Conservation (phyloP, 2,797 vertebrate genomes). For the Oophaga sylvatica region DNA sequence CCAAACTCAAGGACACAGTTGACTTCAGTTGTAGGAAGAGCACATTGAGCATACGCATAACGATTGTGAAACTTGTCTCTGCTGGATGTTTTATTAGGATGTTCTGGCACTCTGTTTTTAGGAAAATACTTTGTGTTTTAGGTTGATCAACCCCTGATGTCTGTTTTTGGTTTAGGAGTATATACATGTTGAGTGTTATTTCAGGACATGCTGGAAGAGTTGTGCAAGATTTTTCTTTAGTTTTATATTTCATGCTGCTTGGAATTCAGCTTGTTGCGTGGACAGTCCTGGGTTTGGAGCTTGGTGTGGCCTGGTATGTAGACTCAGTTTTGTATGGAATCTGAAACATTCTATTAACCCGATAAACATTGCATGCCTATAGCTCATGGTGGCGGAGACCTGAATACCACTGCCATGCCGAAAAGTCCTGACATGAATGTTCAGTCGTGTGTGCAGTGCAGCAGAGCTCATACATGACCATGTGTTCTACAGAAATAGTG, state of each 20-base stretch:
- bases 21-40: not conserved
- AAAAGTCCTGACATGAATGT: not conserved
- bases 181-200: conserved; percentile 19
- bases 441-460: not conserved
- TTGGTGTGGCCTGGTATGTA: not conserved
- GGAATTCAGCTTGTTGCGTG: not conserved
- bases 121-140: conserved; percentile 4
- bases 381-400: not conserved
- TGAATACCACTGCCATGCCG: not conserved
- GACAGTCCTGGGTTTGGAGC: not conserved
- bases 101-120: not conserved
- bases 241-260: not conserved
- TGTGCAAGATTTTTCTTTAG: not conserved
- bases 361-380: not conserved
- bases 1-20: not conserved
- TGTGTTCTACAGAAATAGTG: not conserved
- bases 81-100: not conserved
- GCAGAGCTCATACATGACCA: not conserved
- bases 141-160: not conserved
- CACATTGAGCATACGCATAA: not conserved
- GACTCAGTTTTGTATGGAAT: not conserved
- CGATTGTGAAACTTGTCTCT: not conserved
- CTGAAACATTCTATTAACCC: not conserved
- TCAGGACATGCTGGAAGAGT: conserved; percentile 30
- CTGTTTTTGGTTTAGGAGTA: conserved; percentile 32